A percentile compares a stretch with the other conserved stretches of the same genome.
Evolutionary conservation across 2,888 invertebrate species (phyloP).

Genomic region (Drosophila nr. medialis): DNA sequence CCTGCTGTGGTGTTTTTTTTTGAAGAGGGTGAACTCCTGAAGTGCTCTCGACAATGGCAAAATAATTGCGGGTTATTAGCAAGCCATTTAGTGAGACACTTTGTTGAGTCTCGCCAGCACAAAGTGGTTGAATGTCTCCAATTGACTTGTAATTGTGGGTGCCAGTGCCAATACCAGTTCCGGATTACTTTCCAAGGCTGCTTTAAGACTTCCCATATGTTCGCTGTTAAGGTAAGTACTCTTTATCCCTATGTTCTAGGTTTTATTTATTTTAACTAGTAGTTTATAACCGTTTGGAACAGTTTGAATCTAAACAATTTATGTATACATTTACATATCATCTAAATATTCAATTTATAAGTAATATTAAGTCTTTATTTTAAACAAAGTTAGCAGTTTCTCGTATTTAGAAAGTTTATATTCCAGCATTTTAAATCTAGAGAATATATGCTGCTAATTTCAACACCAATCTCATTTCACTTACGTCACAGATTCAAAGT

Average conservation of each 20-base stretch:
- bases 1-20: conserved; percentile 7
- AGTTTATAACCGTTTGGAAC: background rate
- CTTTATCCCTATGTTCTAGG: background rate
- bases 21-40: conserved; percentile 33
- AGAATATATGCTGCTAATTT: background rate
- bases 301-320: background rate
- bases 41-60: conserved; percentile 60
- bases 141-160: conserved; percentile 41
- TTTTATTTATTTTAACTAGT: background rate
- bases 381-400: background rate
- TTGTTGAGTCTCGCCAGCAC: conserved; percentile 28
- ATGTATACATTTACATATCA: background rate
- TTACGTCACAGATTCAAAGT: conserved; percentile 28
- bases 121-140: conserved; percentile 37
- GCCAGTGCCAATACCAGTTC: conserved; percentile 7
- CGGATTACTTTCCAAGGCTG: background rate
- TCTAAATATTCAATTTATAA: background rate
- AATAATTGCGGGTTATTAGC: conserved; percentile 73
- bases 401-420: background rate
- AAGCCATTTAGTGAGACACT: conserved; percentile 66
- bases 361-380: background rate
- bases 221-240: conserved; percentile 28
- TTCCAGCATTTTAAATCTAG: background rate
- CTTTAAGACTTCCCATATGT: conserved; percentile 17
- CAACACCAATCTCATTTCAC: background rate